Conservation (phyloP, 92 coral and sea anemone species). For the Phenganax subtilis region DNA sequence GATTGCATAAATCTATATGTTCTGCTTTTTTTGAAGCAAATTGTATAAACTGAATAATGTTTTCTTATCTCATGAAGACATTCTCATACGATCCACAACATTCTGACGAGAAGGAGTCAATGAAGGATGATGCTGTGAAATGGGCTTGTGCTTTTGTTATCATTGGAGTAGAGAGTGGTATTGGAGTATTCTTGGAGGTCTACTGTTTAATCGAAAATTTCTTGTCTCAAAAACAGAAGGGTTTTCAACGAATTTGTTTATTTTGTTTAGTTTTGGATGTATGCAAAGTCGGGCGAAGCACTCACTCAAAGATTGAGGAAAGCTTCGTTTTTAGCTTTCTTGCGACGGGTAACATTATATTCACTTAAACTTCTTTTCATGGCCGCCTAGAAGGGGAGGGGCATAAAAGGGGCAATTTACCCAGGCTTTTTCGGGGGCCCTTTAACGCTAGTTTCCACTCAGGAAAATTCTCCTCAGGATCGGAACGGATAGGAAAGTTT, state of each 20-base stretch:
- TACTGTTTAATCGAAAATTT: neutral
- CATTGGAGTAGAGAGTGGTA: constrained; percentile 55
- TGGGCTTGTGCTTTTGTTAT: constrained; percentile 70
- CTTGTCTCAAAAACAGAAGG: too few species aligned
- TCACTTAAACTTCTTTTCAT: too few species aligned
- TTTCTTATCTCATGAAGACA: constrained; percentile 36
- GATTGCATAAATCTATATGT: too few species aligned
- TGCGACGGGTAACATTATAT: constrained; percentile 61
- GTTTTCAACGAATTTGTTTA: neutral
- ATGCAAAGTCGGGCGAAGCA: constrained; percentile 74
- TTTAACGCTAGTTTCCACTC: neutral
- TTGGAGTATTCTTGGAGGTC: constrained; percentile 70
- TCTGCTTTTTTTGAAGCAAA: neutral
- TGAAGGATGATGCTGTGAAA: constrained; percentile 61
- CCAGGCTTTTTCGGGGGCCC: too few species aligned
- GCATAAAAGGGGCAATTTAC: too few species aligned
- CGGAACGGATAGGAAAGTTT: too few species aligned
- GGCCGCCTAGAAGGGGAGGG: too few species aligned
- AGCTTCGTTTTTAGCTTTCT: constrained; percentile 56
- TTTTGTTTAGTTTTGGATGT: constrained; percentile 56
- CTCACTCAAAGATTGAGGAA: constrained; percentile 70
- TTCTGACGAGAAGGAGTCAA: constrained; percentile 26
- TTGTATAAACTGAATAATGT: neutral
- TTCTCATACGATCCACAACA: neutral
- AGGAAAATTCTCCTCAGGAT: neutral